Evolutionary conservation across 2,888 invertebrate genomes (phyloP).

Genomic region (Epistrophella euchroma): DNA sequence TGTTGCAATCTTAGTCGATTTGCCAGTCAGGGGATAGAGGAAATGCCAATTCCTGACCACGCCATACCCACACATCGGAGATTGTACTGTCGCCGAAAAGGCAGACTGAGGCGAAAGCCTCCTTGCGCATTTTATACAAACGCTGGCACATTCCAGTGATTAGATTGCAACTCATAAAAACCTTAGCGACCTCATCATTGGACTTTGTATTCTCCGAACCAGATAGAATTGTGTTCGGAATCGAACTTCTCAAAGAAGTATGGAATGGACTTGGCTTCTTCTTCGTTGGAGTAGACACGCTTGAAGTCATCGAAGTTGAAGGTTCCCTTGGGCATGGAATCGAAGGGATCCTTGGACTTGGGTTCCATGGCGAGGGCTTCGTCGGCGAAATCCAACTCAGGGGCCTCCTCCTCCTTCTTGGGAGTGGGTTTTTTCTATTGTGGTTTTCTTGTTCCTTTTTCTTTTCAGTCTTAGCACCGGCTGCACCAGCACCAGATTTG

Average conservation of each 20-base stretch:
- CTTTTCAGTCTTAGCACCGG: conserved; percentile 80
- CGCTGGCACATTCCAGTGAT: conserved; percentile 99
- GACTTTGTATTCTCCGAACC: conserved; percentile 99
- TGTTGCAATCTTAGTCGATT: conserved; percentile 98
- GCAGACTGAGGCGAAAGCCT: conserved; percentile 96
- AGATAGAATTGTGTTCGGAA: conserved; percentile 97
- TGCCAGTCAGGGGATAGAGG: conserved; percentile 96
- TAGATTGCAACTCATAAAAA: conserved; percentile 99
- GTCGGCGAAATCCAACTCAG: conserved; percentile 88
- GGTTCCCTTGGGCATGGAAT: conserved; percentile 93
- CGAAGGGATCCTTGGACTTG: conserved; percentile 96
- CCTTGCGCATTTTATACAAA: conserved; percentile 98
- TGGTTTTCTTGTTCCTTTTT: conserved; percentile 81
- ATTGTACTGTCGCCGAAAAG: conserved; percentile 97
- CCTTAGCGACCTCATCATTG: conserved; percentile 94
- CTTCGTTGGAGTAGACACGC: conserved; percentile 98
- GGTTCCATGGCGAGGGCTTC: conserved; percentile 90
- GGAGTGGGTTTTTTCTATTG: conserved; percentile 83
- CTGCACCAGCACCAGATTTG: conserved; percentile 80
- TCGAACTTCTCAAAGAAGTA: conserved; percentile 99
- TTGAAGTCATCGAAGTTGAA: conserved; percentile 99
- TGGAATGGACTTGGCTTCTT: conserved; percentile 95
- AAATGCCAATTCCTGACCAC: conserved; percentile 97
- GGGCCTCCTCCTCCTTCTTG: conserved; percentile 84
- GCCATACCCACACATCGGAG: conserved; percentile 99